Evolutionary conservation across 2,113 vertebrate species (phyloP).

Genomic region (Misgurnus mizolepis): DNA sequence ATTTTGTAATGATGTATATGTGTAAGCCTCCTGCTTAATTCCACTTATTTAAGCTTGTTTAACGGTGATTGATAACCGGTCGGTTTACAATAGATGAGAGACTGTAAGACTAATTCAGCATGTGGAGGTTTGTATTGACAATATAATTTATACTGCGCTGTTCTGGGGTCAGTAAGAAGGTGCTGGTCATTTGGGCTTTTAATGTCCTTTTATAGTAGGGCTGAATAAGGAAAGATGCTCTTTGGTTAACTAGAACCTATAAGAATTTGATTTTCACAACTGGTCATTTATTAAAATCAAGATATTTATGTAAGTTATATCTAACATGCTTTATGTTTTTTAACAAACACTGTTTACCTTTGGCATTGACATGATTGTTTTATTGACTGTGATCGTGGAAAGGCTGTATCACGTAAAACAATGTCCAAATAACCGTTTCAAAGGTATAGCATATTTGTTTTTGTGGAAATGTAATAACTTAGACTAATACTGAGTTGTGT

Average conservation of each 20-base stretch:
- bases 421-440: too few relatives aligned
- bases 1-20: constrained; percentile 8
- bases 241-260: not conserved
- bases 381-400: too few relatives aligned
- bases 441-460: too few relatives aligned
- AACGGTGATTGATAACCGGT: constrained; percentile 67
- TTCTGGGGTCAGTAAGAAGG: constrained; percentile 43
- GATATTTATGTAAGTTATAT: too few relatives aligned
- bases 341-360: too few relatives aligned
- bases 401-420: too few relatives aligned
- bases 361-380: too few relatives aligned
- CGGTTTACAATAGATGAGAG: constrained; percentile 67
- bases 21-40: not conserved
- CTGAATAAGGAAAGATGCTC: not conserved
- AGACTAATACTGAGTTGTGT: too few relatives aligned
- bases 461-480: too few relatives aligned
- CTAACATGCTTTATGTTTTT: too few relatives aligned
- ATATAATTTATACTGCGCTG: constrained; percentile 62
- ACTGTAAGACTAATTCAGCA: constrained; percentile 71
- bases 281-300: too few relatives aligned
- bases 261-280: not conserved
- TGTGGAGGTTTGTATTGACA: constrained; percentile 69
- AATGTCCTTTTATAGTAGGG: not conserved
- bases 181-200: not conserved
- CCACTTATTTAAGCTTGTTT: constrained; percentile 61